Base-by-base conservation (phyloP, 2,113 vertebrate genomes). In the Glaucidium brasilianum region DNA sequence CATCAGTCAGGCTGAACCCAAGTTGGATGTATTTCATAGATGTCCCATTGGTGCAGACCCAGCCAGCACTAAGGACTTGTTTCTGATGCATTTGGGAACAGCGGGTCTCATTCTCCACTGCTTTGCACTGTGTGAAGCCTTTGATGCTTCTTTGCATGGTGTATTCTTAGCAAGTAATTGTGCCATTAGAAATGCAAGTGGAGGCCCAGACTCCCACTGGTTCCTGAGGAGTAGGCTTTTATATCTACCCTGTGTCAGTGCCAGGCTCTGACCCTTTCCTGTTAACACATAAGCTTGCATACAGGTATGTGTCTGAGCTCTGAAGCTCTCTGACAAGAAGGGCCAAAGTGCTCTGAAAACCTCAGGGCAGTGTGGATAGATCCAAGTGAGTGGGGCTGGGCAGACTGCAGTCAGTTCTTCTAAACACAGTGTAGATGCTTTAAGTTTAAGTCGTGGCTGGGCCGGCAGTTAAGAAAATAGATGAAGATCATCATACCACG, bases 31-130 rank as follows among this genome's bases (percentile, higher is more conserved):
- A 39, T 19, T 67, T 75, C 30, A 23, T 47, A 47, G 34, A 39
- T 87, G 75, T 89, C 52, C 17, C 2, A 0, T 21, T 66, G 45
- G 6, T 55, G 13, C 71, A 55, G 50, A 72, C 6, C 32, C n/a
- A 80, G 39, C 13, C 67, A 58, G 53, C 21, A 47, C 20, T 1
- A 4, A 67, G 30, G 32, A 11, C 47, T 80, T 0, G 0, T 55
- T 77, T 79, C 71, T 52, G 14, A 69, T 76, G 56, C 37, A 9
- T 87, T 87, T 81, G 56, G 43, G 41, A 78, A 11, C 17, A 26
- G 43, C 15, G n/a, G 20, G 5, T 73, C 47, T 78, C 34, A 41
- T 69, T 78, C 9, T 85, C 21, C 12, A 8, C 14, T 5, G 2
- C 74, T 93, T 71, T 90, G n/a, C 18, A 41, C 12, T 19, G 64